Evolutionary conservation across 2,888 invertebrate species (phyloP).

Genomic region (Sphaerophoria rueppellii): DNA sequence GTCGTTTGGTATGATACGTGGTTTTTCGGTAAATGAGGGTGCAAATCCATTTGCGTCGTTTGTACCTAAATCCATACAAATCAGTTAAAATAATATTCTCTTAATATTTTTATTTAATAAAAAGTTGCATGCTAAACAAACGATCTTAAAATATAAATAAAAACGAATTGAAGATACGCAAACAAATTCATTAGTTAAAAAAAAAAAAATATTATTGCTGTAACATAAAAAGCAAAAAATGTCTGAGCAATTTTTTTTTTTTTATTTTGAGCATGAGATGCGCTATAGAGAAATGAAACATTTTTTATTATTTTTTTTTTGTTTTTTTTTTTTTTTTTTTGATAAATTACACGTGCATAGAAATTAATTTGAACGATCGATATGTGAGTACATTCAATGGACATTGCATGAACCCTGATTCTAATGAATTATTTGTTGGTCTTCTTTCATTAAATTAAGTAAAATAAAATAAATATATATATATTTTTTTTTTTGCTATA

Average conservation of each 20-base stretch:
- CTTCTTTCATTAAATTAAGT: constrained; percentile 40
- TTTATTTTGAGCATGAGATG: constrained; percentile 44
- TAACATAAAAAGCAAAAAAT: constrained; percentile 62
- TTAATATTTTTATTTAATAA: constrained; percentile 76
- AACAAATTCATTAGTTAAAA: constrained; percentile 62
- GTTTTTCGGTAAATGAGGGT: constrained; percentile 99
- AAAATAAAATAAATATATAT: constrained; percentile 14
- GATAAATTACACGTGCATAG: not conserved
- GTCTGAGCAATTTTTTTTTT: constrained; percentile 28
- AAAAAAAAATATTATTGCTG: constrained; percentile 36
- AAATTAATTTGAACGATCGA: not conserved
- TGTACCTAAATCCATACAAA: constrained; percentile 86
- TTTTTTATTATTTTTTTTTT: constrained; percentile 43
- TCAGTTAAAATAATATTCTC: too few species aligned
- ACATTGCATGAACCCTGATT: constrained; percentile 26
- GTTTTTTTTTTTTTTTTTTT: constrained; percentile 1
- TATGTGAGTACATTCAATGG: not conserved
- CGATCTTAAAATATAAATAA: not conserved
- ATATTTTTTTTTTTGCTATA: constrained; percentile 12
- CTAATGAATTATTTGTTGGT: constrained; percentile 61
- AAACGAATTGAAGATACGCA: constrained; percentile 48
- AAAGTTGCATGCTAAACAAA: too few species aligned
- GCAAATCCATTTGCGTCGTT: constrained; percentile 95
- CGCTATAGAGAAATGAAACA: constrained; percentile 36
- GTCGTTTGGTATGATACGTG: constrained; percentile 99